Evolutionary conservation across 2,888 invertebrate species (phyloP).

Genomic region (Amiota minor): DNA sequence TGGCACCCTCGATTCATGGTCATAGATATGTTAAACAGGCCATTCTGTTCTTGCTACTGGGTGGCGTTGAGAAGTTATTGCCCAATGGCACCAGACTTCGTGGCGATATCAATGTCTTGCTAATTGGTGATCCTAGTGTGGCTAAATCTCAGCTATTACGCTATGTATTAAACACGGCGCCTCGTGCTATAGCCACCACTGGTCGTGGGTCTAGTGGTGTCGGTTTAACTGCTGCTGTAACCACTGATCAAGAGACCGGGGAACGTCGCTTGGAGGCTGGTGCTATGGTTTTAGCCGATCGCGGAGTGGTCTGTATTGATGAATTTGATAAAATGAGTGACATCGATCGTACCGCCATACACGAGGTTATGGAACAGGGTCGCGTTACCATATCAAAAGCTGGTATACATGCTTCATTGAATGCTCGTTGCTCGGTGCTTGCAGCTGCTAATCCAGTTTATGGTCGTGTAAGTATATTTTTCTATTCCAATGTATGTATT

Average conservation of each 20-base stretch:
- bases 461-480: slow-evolving; percentile 81
- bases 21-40: slow-evolving; percentile 97
- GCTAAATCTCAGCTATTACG: slow-evolving; percentile 97
- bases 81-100: slow-evolving; percentile 93
- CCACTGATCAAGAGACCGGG: slow-evolving; percentile 94
- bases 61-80: slow-evolving; percentile 95
- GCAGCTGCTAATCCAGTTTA: slow-evolving; percentile 99
- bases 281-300: slow-evolving; percentile 99
- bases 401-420: slow-evolving; percentile 97
- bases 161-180: slow-evolving; percentile 95
- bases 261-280: slow-evolving; percentile 94
- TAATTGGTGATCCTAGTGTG: slow-evolving; percentile 99
- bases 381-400: slow-evolving; percentile 98
- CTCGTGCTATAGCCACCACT: slow-evolving; percentile 96
- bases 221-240: slow-evolving; percentile 98
- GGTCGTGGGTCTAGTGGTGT: slow-evolving; percentile 99
- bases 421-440: slow-evolving; percentile 96
- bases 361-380: slow-evolving; percentile 99
- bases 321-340: slow-evolving; percentile 99
- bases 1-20: slow-evolving; percentile 98
- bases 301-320: slow-evolving; percentile 95
- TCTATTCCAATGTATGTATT: not conserved
- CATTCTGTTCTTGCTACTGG: slow-evolving; percentile 92
- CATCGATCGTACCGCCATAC: slow-evolving; percentile 98
- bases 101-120: slow-evolving; percentile 90